Evolutionary conservation across 2,797 vertebrate genomes (phyloP), one percentile per base, ranked within the genome.

Genomic region (Sternarchorhynchus goeldii): DNA sequence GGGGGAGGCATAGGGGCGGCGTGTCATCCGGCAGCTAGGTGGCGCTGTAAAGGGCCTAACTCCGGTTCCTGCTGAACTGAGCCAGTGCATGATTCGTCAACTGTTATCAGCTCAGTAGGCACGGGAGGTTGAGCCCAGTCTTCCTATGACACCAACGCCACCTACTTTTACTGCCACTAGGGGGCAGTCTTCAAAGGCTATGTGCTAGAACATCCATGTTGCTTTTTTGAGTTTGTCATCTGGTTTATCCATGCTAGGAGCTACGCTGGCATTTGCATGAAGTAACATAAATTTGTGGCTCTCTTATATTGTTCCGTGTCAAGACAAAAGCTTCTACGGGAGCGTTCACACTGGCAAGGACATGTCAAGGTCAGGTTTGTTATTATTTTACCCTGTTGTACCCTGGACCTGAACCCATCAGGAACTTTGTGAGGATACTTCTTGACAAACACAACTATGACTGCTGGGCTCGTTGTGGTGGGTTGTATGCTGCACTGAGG

Each of bases 101-200:
- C 94, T 94, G 94, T 93, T 93, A 94, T 95, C 94, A 95, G 94
- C 93, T 93, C 94, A 95, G 93, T 95, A 94, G 93, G 94, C 94
- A 95, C 94, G 90, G 94, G 93, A 94, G 94, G 88, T 92, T 94
- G 90, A 93, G 91, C 93, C 93, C 93, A 93, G 87, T 76, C 73
- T 69, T 76, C 80, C 75, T 81, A 57, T 81, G 25, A 25, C 80
- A 50, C 55, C 7, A 83, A 72, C 80, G 45, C 82, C 80, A 50
- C 55, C 7, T 84, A 72, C 77, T 64, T 63, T 16, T 45, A 53
- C 73, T 78, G 81, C 86, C 86, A 83, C 83, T 50, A 67, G 82
- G 78, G 78, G 75, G 62, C 32, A 76, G 76, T n/a, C 21, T 8
- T 45, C 32, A 21, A 63, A 50, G 45, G 45, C 8, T 14, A 50